Evolutionary conservation across 2,888 invertebrate genomes (phyloP).

Genomic region (Trichogramma evanescens): DNA sequence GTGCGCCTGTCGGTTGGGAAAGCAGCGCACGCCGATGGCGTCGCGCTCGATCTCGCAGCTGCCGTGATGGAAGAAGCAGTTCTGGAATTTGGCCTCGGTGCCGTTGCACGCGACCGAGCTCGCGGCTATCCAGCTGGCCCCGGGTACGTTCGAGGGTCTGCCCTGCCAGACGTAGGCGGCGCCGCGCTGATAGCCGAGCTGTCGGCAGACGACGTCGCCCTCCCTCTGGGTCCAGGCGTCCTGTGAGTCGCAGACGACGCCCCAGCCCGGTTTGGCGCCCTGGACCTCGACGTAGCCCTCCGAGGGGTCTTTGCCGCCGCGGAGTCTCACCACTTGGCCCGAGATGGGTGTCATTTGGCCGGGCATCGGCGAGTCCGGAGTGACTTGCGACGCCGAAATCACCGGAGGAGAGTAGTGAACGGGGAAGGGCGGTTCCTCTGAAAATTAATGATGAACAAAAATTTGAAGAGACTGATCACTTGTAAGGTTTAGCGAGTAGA

Average conservation of each 20-base stretch:
- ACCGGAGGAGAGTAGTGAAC: conserved; percentile 34
- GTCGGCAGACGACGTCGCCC: conserved; percentile 50
- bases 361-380: conserved; percentile 13
- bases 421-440: conserved; percentile 41
- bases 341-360: conserved; percentile 33
- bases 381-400: conserved; percentile 22
- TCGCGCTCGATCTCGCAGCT: conserved; percentile 41
- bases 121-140: conserved; percentile 42
- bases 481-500: conserved; percentile 3
- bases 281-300: conserved; percentile 50
- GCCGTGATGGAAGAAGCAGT: conserved; percentile 39
- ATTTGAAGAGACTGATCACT: conserved; percentile 6
- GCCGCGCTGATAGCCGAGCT: conserved; percentile 50
- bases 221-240: conserved; percentile 49
- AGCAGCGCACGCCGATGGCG: conserved; percentile 46
- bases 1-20: conserved; percentile 41
- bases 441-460: conserved; percentile 8
- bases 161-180: conserved; percentile 50
- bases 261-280: conserved; percentile 47
- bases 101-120: conserved; percentile 43
- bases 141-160: conserved; percentile 32
- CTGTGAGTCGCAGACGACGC: conserved; percentile 49
- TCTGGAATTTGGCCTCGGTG: conserved; percentile 46
- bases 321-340: conserved; percentile 44
- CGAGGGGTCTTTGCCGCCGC: conserved; percentile 45